phyloP scores from a whole-genome alignment of 2,113 vertebrate genomes.

The Helogale parvula region DNA sequence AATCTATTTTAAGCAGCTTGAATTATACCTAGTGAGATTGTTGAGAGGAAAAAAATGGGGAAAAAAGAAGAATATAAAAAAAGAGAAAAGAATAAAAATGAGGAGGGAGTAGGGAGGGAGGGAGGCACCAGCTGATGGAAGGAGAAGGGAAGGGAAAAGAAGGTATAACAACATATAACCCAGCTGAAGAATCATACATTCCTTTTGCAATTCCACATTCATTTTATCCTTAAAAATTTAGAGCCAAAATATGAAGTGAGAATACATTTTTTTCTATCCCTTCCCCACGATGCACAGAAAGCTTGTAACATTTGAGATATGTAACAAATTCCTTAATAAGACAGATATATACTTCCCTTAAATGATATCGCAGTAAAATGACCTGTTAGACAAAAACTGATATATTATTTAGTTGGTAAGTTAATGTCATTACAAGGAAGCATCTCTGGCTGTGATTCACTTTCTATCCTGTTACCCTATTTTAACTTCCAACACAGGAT shows the following conservation, averaged over 20 bases:
- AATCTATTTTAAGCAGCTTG: neutral
- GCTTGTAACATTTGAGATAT: neutral
- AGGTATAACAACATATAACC: neutral
- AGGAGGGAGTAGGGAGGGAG: neutral
- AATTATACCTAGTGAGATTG: neutral
- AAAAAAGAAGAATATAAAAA: neutral
- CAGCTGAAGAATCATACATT: neutral
- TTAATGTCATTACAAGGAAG: neutral
- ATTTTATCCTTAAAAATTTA: neutral
- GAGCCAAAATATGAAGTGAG: neutral
- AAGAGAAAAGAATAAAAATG: neutral
- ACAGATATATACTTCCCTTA: neutral
- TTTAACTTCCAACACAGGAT: neutral
- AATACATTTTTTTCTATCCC: neutral
- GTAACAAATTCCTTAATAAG: neutral
- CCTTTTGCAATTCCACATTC: neutral
- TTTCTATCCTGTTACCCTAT: neutral
- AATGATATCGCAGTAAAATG: neutral
- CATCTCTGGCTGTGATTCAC: neutral
- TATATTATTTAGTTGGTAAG: neutral
- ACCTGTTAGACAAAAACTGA: neutral
- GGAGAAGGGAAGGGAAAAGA: neutral
- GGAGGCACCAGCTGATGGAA: rapidly evolving
- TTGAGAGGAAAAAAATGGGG: neutral
- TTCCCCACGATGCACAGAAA: slow-evolving; percentile 15